These are phyloP conservation scores for Lophius americanus DNA, from an alignment of 2,797 vertebrate species.

Conservation along the genomic window DNA sequence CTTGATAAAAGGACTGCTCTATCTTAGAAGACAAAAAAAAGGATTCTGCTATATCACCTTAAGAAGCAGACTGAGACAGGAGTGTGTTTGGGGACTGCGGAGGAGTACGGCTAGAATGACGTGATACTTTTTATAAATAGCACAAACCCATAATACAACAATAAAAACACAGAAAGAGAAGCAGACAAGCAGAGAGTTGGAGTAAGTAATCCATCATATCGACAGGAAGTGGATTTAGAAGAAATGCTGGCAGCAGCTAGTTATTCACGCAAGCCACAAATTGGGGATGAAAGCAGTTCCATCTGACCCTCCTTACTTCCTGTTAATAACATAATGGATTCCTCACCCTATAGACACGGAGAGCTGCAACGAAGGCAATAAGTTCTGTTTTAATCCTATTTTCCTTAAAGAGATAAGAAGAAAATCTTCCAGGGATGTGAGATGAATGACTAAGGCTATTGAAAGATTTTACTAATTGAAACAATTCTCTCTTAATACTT, in stretches of 20 bases:
- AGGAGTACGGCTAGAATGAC: constrained; percentile 6
- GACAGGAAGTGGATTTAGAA: constrained; percentile 61
- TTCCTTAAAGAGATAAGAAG: not conserved
- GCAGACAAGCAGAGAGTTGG: constrained; percentile 16
- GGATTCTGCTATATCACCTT: constrained; percentile 35
- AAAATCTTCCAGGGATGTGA: not conserved
- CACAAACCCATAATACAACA: constrained; percentile 39
- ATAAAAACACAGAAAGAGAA: constrained; percentile 28
- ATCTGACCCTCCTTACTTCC: not conserved
- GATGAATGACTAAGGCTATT: no score
- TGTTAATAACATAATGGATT: constrained; percentile 1
- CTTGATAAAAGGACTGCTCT: constrained; percentile 26
- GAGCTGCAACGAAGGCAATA: not conserved
- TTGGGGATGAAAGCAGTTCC: constrained; percentile 21
- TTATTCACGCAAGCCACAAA: constrained; percentile 30
- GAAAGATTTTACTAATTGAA: no score
- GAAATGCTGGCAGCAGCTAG: constrained; percentile 27
- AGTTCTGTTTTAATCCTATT: not conserved
- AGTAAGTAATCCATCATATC: constrained; percentile 61
- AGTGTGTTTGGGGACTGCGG: constrained; percentile 34
- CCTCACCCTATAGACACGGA: not conserved
- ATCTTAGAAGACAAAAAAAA: constrained; percentile 32
- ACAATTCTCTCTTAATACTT: no score
- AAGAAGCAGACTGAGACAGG: constrained; percentile 30
- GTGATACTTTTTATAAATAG: constrained; percentile 52